Percentiles rank a stretch among this genome's conserved stretches.
These are phyloP conservation scores for Nettapus auritus DNA, from an alignment of 2,113 vertebrate species.

Conservation along the genomic window DNA sequence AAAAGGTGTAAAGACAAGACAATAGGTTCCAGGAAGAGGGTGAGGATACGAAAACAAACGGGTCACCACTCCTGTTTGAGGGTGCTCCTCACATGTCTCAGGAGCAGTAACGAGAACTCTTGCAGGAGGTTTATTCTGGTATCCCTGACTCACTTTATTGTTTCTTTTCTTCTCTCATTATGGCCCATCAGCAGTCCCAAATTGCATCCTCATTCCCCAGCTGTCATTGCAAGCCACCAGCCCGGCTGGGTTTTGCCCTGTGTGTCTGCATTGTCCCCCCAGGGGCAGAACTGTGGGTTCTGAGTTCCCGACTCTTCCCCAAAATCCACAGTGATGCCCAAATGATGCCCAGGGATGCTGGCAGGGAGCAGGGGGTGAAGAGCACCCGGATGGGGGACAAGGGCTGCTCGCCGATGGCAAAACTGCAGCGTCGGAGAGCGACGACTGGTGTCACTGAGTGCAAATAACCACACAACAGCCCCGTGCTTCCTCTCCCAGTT, in stretches of 20 bases:
- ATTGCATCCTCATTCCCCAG: neutral
- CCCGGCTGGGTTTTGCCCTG: neutral
- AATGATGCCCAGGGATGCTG: accelerated
- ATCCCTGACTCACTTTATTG: neutral
- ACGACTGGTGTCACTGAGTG: accelerated
- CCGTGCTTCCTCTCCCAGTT: accelerated
- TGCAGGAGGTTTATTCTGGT: neutral
- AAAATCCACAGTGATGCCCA: accelerated
- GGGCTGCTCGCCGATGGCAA: neutral
- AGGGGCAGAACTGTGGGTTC: accelerated
- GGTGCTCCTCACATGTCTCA: accelerated
- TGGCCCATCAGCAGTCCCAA: accelerated
- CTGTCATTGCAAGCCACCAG: neutral
- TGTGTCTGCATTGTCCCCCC: accelerated
- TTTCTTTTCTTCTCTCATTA: neutral
- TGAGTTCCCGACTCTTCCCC: neutral
- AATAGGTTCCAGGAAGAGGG: neutral
- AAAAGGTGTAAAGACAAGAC: neutral
- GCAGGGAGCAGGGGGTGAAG: no score
- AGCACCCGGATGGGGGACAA: accelerated
- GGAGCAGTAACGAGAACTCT: neutral
- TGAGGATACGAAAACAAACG: neutral
- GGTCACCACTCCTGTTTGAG: neutral
- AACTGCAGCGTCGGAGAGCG: accelerated
- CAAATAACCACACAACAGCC: accelerated